Percentiles rank a stretch among this genome's conserved stretches.
Conservation (phyloP, 2,797 vertebrate genomes). For the Gallinago solitaria region DNA sequence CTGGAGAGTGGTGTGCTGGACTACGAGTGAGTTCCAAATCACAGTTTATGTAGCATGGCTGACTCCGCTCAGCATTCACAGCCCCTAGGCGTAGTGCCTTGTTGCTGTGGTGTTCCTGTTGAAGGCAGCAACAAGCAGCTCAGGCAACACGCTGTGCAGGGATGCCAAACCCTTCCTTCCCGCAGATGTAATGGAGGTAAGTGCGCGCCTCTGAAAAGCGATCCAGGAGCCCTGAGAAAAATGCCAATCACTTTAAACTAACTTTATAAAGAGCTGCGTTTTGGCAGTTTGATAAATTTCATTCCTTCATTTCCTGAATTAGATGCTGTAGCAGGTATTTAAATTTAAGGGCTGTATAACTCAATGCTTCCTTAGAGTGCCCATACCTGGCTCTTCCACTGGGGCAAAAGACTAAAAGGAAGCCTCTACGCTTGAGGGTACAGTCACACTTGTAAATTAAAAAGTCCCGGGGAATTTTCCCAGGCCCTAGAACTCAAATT, state of each 20-base stretch:
- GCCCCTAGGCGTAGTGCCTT: neutral
- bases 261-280: neutral
- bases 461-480: neutral
- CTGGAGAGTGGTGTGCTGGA: neutral
- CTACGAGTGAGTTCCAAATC: neutral
- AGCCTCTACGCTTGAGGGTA: neutral
- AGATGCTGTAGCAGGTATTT: neutral
- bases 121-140: neutral
- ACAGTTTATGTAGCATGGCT: neutral
- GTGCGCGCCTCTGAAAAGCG: neutral
- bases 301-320: neutral
- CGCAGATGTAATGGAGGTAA: neutral
- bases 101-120: neutral
- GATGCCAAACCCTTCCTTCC: neutral
- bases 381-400: neutral
- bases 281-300: neutral
- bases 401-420: neutral
- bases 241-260: neutral
- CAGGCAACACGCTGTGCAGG: neutral
- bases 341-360: neutral
- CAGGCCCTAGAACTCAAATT: slow-evolving; percentile 14
- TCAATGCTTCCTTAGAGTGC: neutral
- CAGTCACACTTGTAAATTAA: neutral
- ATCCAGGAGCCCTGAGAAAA: neutral
- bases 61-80: neutral